Evolutionary conservation across 2,888 invertebrate genomes (phyloP).

Genomic region (Xestobium rufovillosum): DNA sequence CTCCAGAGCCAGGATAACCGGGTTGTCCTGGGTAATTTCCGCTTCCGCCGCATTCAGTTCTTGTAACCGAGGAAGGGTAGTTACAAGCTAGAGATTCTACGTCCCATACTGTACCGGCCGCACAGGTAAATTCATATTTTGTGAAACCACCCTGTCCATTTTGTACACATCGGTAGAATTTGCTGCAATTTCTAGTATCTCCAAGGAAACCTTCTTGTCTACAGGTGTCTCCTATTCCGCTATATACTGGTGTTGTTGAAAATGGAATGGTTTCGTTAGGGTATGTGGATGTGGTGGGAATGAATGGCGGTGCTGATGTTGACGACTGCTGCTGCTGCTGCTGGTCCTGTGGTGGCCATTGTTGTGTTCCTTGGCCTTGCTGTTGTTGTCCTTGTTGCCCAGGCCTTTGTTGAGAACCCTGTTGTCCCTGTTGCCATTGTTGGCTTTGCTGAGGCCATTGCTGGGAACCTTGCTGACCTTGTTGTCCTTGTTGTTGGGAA

Average conservation of each 20-base stretch:
- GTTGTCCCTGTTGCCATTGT: constrained; percentile 11
- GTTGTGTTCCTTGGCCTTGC: constrained; percentile 14
- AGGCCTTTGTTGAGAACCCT: constrained; percentile 18
- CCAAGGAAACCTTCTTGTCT: constrained; percentile 64
- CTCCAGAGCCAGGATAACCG: not conserved
- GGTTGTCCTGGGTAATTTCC: not conserved
- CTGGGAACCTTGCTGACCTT: constrained; percentile 13
- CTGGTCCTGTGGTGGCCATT: constrained; percentile 16
- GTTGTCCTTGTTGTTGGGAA: constrained; percentile 19
- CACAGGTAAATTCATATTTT: constrained; percentile 65
- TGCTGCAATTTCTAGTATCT: constrained; percentile 60
- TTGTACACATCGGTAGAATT: constrained; percentile 70
- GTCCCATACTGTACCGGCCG: constrained; percentile 73
- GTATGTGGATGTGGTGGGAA: no score
- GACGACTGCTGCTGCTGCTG: constrained; percentile 11
- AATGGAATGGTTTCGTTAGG: constrained; percentile 4
- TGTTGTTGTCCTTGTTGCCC: constrained; percentile 16
- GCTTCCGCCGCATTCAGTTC: constrained; percentile 24
- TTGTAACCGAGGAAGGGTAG: constrained; percentile 53
- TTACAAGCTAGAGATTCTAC: constrained; percentile 61
- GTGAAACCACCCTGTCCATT: constrained; percentile 52
- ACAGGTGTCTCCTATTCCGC: constrained; percentile 39
- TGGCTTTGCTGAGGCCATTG: constrained; percentile 17
- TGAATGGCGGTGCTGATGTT: constrained; percentile 7
- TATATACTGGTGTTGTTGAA: constrained; percentile 11